Base-by-base conservation (phyloP, 2,113 vertebrate genomes). In the Vulpes ferrilata region DNA sequence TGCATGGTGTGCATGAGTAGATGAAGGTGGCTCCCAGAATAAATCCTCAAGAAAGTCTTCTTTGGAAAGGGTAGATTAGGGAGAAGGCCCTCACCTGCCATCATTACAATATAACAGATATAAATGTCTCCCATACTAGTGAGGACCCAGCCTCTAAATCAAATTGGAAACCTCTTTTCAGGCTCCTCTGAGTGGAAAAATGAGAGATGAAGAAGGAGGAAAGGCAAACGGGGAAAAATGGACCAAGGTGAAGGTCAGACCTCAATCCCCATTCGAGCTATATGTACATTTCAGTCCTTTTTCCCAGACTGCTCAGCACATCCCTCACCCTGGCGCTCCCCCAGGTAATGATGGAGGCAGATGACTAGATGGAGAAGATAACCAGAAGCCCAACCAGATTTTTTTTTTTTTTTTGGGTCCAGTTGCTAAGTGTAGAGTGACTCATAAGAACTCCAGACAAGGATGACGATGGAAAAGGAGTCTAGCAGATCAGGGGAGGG, bases 381-480 rank as follows among this genome's bases (percentile, higher is more conserved):
- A 98, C 95, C 97, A 98, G 97, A 95, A 98, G 96, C 81, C 96
- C 96, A 97, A 97, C 84, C 90, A 82, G 80, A 0, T 60, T 62
- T 35, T 65, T 65, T 71, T 90, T 69, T 60, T 9, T 22, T 4
- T 79, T 27, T 85, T 80, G 96, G 65, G 80, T 59, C 69, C 80
- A 78, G n/a, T 96, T 92, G 81, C 76, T 88, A 93, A 67, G 80
- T 73, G n/a, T 57, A 82, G 84, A 67, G 81, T 97, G 96, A 97
- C 97, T 98, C 98, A 98, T 96, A 97, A 98, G 98, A 97, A 96
- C 89, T 97, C 91, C 98, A 97, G 82, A 92, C 79, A 83, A 95
- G 95, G 94, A 96, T 98, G 97, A 98, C 57, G 98, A 97, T 95
- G 98, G 92, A 94, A 98, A 98, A 98, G 98, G 96, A 90, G 97